Evolutionary conservation across 2,113 vertebrate species (phyloP).

Genomic region (Garra rufa): DNA sequence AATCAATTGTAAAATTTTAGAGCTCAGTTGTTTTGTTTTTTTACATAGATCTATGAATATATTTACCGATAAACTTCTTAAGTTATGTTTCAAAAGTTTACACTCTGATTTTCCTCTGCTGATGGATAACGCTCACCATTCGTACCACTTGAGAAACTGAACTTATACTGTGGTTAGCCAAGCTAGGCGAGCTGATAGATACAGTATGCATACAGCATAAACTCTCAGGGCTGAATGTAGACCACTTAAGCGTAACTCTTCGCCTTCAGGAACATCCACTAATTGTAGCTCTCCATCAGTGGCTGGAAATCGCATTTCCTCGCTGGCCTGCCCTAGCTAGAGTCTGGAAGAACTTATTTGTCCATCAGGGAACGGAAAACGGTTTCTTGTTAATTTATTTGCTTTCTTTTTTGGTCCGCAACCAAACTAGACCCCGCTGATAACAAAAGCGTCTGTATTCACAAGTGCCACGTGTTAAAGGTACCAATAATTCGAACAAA

Average conservation of each 20-base stretch:
- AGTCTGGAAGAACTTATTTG: background rate
- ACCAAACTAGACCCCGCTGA: slow-evolving; percentile 14
- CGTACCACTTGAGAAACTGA: slow-evolving; percentile 39
- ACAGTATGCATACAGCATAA: slow-evolving; percentile 44
- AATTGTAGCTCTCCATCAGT: slow-evolving; percentile 29
- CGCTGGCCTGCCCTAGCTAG: slow-evolving; percentile 2
- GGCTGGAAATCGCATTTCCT: slow-evolving; percentile 17
- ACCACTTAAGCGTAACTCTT: slow-evolving; percentile 59
- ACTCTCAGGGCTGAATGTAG: slow-evolving; percentile 71
- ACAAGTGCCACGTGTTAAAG: slow-evolving; percentile 40
- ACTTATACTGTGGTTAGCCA: slow-evolving; percentile 21
- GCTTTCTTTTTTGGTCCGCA: background rate
- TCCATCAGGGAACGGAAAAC: slow-evolving; percentile 38
- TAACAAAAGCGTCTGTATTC: background rate
- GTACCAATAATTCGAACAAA: slow-evolving; percentile 48
- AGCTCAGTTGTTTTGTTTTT: slow-evolving; percentile 9
- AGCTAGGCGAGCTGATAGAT: slow-evolving; percentile 6
- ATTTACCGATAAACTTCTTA: slow-evolving; percentile 62
- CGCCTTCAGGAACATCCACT: slow-evolving; percentile 26
- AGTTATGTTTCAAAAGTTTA: slow-evolving; percentile 69
- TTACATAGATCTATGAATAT: slow-evolving; percentile 52
- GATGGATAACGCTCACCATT: slow-evolving; percentile 54
- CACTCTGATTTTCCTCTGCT: slow-evolving; percentile 58
- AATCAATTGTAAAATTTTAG: slow-evolving; percentile 46
- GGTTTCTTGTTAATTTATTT: slow-evolving; percentile 35